These are phyloP conservation scores for Falco concolor DNA, from an alignment of 2,797 vertebrate species.

Conservation along the genomic window DNA sequence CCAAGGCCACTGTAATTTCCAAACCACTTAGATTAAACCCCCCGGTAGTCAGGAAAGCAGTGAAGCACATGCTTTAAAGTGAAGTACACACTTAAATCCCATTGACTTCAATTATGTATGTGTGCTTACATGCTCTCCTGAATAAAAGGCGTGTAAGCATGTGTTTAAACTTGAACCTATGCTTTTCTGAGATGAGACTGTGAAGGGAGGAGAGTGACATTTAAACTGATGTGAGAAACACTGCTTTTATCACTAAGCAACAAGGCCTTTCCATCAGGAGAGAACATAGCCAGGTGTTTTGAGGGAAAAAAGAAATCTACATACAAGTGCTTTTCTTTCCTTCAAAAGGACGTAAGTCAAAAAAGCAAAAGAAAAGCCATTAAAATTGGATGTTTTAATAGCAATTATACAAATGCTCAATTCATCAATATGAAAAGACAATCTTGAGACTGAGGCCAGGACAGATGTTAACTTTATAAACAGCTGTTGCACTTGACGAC, in stretches of 20 bases:
- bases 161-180: conserved; percentile 61
- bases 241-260: conserved; percentile 46
- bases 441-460: neutral
- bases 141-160: conserved; percentile 38
- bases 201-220: conserved; percentile 39
- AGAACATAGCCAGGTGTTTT: neutral
- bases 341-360: neutral
- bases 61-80: conserved; percentile 53
- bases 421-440: neutral
- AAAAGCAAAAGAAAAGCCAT: neutral
- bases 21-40: conserved; percentile 18
- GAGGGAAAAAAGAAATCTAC: neutral
- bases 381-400: neutral
- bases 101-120: conserved; percentile 42
- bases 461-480: neutral
- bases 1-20: conserved; percentile 52
- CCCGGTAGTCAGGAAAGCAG: conserved; percentile 1
- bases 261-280: neutral
- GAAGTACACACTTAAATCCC: conserved; percentile 52
- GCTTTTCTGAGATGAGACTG: conserved; percentile 48
- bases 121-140: conserved; percentile 30
- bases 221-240: conserved; percentile 18
- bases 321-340: neutral
- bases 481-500: neutral
- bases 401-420: neutral